Evolutionary conservation across 1,140 invertebrate genomes (phyloP).

Genomic region (Anthonomus grandis): DNA sequence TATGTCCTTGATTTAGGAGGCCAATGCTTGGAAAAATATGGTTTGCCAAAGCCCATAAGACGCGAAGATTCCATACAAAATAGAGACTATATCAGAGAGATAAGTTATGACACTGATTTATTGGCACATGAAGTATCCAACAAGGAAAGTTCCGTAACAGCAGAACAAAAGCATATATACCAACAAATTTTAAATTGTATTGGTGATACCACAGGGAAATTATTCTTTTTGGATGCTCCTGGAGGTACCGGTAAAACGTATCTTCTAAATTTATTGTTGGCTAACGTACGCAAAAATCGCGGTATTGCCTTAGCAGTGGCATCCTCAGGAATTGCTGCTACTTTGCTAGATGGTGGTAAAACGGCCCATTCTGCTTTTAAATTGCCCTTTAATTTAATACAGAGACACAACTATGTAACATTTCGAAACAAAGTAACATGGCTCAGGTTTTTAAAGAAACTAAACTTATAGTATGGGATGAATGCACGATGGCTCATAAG

Average conservation of each 20-base stretch:
- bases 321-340: conserved; percentile 40
- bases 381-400: conserved; percentile 43
- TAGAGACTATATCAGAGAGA: conserved; percentile 39
- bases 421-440: conserved; percentile 35
- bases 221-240: conserved; percentile 33
- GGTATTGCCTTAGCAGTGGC: conserved; percentile 38
- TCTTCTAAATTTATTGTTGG: conserved; percentile 33
- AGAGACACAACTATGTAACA: conserved; percentile 32
- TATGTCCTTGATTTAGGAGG: conserved; percentile 41
- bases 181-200: conserved; percentile 46
- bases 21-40: conserved; percentile 43
- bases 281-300: conserved; percentile 34
- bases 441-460: too few species aligned
- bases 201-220: conserved; percentile 30
- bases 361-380: conserved; percentile 42
- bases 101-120: background rate
- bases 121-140: background rate
- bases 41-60: conserved; percentile 47
- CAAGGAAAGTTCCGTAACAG: background rate
- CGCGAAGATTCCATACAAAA: conserved; percentile 43
- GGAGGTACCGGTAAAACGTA: conserved; percentile 45
- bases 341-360: conserved; percentile 37
- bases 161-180: conserved; percentile 34
- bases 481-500: conserved; percentile 39
- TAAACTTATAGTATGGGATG: conserved; percentile 36